These are phyloP conservation scores for Alcis repandata DNA, from an alignment of 2,888 invertebrate genomes.

Conservation along the genomic window DNA sequence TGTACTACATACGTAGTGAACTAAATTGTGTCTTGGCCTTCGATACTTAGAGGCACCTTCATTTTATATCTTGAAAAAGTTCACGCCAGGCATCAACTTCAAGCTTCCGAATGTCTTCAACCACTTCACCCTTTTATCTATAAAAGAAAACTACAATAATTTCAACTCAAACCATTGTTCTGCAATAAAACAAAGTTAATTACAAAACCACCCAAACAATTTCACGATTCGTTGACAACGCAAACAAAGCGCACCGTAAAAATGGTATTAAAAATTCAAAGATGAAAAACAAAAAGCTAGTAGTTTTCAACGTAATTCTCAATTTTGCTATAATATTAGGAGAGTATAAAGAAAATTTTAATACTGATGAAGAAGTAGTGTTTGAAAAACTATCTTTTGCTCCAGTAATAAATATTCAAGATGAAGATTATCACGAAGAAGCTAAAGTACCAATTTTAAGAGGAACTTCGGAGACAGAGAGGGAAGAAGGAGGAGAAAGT, in stretches of 20 bases:
- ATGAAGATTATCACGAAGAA: constrained; percentile 27
- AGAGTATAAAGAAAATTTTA: neutral
- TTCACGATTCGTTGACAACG: constrained; percentile 32
- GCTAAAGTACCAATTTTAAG: constrained; percentile 12
- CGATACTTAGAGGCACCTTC: too few species aligned
- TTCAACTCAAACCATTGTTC: neutral
- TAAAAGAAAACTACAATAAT: neutral
- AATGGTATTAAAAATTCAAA: constrained; percentile 40
- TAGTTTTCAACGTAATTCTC: constrained; percentile 25
- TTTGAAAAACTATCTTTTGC: constrained; percentile 19
- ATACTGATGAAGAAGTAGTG: constrained; percentile 2
- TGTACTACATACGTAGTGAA: too few species aligned
- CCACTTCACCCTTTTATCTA: neutral
- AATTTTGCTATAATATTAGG: constrained; percentile 20
- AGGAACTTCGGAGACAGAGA: constrained; percentile 5
- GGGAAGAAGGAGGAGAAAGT: constrained; percentile 37
- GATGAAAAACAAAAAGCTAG: constrained; percentile 43
- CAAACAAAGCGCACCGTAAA: constrained; percentile 8
- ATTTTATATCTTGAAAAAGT: too few species aligned
- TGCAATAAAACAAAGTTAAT: constrained; percentile 23
- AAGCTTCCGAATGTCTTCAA: too few species aligned
- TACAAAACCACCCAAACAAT: constrained; percentile 33
- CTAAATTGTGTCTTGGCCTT: too few species aligned
- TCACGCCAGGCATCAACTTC: too few species aligned
- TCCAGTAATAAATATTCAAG: constrained; percentile 9